Evolutionary conservation across 2,888 invertebrate species (phyloP).

Genomic region (Papilio protenor): DNA sequence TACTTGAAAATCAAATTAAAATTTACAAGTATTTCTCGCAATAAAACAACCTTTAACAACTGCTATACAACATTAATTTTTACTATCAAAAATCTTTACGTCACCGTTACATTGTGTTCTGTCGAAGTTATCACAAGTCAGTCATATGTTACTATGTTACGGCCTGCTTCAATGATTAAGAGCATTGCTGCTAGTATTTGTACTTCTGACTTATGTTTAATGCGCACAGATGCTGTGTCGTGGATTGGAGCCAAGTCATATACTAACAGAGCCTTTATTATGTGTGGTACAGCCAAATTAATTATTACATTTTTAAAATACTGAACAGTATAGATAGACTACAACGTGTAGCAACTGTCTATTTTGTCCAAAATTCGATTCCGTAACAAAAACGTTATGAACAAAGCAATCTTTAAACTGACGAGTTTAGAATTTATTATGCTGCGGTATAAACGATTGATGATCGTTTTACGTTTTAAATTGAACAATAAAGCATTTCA

Average conservation of each 20-base stretch:
- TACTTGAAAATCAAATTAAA: too few relatives aligned
- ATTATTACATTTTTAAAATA: background rate
- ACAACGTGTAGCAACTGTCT: background rate
- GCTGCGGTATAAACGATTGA: background rate
- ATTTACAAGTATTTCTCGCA: too few relatives aligned
- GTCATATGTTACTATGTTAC: conserved; percentile 3
- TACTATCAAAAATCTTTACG: background rate
- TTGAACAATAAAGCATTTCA: conserved; percentile 3
- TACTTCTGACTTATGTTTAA: conserved; percentile 40
- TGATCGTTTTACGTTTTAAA: background rate
- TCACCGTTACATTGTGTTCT: background rate
- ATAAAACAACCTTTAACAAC: too few relatives aligned
- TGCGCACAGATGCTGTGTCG: conserved; percentile 33
- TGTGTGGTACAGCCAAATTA: background rate
- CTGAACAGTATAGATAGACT: too few relatives aligned
- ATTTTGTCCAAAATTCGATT: background rate
- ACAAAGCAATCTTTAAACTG: background rate
- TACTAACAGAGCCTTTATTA: conserved; percentile 11
- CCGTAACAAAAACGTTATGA: background rate
- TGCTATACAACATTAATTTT: background rate
- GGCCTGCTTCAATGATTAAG: conserved; percentile 19
- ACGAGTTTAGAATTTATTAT: background rate
- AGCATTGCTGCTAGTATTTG: conserved; percentile 32
- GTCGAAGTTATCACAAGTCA: background rate
- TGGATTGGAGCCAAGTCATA: conserved; percentile 40